phyloP scores from a whole-genome alignment of 2,113 vertebrate genomes.

The cat (Felis catus) region DNA sequence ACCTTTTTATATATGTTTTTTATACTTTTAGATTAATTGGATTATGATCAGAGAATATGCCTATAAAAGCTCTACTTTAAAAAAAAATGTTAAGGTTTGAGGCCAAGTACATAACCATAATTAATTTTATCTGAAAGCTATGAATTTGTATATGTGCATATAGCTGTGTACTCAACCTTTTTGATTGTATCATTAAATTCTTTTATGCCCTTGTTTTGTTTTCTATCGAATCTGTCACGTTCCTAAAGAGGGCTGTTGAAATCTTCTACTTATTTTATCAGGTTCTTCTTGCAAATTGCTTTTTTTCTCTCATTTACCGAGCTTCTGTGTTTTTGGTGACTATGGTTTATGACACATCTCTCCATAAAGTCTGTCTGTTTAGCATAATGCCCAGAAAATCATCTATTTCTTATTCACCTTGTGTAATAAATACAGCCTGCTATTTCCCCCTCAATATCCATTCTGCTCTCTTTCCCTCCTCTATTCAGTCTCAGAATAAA shows the following conservation, averaged over 20 bases:
- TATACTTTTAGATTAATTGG: not conserved
- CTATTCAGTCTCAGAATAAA: slow-evolving; percentile 2
- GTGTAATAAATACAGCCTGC: not conserved
- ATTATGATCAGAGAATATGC: not conserved
- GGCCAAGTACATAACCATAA: not conserved
- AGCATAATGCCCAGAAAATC: not conserved
- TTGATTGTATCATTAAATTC: slow-evolving; percentile 8
- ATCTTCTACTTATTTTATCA: slow-evolving; percentile 19
- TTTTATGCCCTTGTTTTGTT: not conserved
- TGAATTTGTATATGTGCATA: not conserved
- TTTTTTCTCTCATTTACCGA: slow-evolving; percentile 8
- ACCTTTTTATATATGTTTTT: not conserved
- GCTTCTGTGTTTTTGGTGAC: not conserved
- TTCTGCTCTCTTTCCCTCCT: not conserved
- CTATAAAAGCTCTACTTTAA: not conserved
- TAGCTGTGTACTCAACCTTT: not conserved
- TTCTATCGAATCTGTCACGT: not conserved
- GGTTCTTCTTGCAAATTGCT: not conserved
- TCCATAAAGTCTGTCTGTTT: slow-evolving; percentile 30
- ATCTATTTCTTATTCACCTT: not conserved
- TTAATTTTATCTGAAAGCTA: slow-evolving; percentile 34
- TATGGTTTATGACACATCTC: not conserved
- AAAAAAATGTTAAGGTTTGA: not conserved
- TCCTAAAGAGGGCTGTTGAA: not conserved
- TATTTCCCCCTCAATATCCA: not conserved